Evolutionary conservation across 2,797 vertebrate species (phyloP).

Genomic region (Potorous gilbertii): DNA sequence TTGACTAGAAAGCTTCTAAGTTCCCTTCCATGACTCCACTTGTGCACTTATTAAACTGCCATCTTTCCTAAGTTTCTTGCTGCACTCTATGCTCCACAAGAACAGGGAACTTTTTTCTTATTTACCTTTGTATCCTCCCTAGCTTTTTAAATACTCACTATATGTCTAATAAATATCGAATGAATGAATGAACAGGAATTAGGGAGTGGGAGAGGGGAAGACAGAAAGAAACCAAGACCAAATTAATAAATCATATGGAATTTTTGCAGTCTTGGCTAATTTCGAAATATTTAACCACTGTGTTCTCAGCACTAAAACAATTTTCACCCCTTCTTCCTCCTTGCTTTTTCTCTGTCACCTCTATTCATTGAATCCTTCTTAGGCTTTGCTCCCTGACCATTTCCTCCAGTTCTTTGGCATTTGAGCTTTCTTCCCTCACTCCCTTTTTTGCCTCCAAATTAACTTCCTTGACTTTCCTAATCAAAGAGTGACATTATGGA

Average conservation of each 20-base stretch:
- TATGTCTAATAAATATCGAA: neutral
- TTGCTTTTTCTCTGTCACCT: neutral
- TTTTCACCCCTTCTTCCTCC: neutral
- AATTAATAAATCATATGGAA: neutral
- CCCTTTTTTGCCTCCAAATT: neutral
- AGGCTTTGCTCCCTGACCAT: neutral
- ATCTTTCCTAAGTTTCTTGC: neutral
- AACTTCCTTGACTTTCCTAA: neutral
- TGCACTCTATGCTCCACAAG: neutral
- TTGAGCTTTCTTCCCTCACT: neutral
- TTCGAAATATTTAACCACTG: neutral
- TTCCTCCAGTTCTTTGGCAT: neutral
- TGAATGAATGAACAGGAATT: neutral
- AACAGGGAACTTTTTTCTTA: neutral
- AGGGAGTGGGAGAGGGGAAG: neutral
- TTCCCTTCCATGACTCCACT: neutral
- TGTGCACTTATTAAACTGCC: neutral
- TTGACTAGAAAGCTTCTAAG: neutral
- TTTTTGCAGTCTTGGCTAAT: neutral
- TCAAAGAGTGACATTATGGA: neutral
- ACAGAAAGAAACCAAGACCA: neutral
- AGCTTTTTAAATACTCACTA: neutral
- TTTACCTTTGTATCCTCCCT: neutral
- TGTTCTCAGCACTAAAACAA: neutral
- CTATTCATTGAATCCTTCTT: neutral